phyloP scores from a whole-genome alignment of 2,113 vertebrate genomes.

The Callithrix jacchus region DNA sequence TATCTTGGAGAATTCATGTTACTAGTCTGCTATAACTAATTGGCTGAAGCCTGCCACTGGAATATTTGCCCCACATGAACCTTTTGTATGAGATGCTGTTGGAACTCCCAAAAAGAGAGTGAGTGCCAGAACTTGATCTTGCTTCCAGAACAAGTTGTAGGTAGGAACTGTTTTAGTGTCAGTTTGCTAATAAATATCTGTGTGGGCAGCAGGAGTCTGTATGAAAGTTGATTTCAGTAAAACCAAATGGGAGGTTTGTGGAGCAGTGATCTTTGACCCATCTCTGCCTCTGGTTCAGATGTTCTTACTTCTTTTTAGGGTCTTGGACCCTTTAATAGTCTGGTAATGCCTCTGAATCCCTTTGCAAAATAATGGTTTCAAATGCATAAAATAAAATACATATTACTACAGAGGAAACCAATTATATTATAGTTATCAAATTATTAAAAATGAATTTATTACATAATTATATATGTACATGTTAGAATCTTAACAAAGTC shows the following conservation, averaged over 20 bases:
- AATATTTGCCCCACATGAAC: background rate
- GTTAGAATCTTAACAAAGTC: background rate
- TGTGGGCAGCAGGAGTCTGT: background rate
- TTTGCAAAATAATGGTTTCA: background rate
- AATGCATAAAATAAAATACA: background rate
- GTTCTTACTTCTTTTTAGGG: background rate
- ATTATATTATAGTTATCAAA: background rate
- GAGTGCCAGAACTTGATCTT: background rate
- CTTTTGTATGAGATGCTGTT: background rate
- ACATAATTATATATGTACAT: background rate
- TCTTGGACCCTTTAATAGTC: background rate
- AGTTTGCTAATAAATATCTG: background rate
- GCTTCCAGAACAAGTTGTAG: background rate
- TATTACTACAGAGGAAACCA: background rate
- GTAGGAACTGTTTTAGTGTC: background rate
- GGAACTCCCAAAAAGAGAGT: background rate
- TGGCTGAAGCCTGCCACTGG: background rate
- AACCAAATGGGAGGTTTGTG: background rate
- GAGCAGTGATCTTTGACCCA: background rate
- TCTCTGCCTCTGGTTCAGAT: background rate
- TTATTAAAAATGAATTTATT: background rate
- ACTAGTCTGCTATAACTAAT: background rate
- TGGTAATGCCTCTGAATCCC: background rate
- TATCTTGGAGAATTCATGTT: background rate
- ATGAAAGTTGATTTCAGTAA: background rate